Evolutionary conservation across 2,888 invertebrate species (phyloP).

Genomic region (Mycalesis mineus): DNA sequence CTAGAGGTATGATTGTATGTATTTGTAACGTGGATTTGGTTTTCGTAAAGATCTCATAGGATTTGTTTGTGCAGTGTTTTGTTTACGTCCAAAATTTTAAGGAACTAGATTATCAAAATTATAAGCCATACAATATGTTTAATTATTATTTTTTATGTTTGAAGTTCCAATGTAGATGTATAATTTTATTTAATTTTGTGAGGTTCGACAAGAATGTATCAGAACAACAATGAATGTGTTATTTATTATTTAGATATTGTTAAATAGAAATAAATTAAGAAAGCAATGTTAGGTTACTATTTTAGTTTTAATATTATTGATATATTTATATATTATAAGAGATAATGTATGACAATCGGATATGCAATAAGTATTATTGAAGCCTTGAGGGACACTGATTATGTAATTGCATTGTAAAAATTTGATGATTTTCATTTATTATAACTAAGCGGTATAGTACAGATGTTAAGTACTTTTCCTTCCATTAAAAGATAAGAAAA

Average conservation of each 20-base stretch:
- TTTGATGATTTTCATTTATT: background rate
- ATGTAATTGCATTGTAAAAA: background rate
- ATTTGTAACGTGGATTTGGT: slow-evolving; percentile 71
- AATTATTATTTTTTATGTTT: slow-evolving; percentile 49
- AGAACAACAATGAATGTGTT: slow-evolving; percentile 54
- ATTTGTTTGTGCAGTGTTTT: slow-evolving; percentile 79
- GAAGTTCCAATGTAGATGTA: slow-evolving; percentile 38
- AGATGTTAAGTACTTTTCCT: background rate
- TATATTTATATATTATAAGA: slow-evolving; percentile 13
- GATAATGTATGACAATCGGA: background rate
- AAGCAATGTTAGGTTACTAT: slow-evolving; percentile 29
- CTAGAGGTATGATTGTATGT: slow-evolving; percentile 66
- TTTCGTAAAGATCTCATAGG: slow-evolving; percentile 78
- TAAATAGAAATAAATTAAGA: slow-evolving; percentile 25
- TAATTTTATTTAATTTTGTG: slow-evolving; percentile 35
- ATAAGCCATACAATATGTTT: slow-evolving; percentile 43
- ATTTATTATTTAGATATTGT: slow-evolving; percentile 68
- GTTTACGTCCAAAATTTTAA: slow-evolving; percentile 76
- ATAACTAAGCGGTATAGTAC: background rate
- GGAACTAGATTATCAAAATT: slow-evolving; percentile 52
- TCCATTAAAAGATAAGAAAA: background rate
- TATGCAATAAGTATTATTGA: background rate
- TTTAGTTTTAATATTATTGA: slow-evolving; percentile 22
- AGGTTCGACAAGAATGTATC: slow-evolving; percentile 52
- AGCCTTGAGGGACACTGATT: background rate